These are phyloP conservation scores for Laticauda laticaudata DNA, from an alignment of 2,113 vertebrate genomes.

Conservation along the genomic window DNA sequence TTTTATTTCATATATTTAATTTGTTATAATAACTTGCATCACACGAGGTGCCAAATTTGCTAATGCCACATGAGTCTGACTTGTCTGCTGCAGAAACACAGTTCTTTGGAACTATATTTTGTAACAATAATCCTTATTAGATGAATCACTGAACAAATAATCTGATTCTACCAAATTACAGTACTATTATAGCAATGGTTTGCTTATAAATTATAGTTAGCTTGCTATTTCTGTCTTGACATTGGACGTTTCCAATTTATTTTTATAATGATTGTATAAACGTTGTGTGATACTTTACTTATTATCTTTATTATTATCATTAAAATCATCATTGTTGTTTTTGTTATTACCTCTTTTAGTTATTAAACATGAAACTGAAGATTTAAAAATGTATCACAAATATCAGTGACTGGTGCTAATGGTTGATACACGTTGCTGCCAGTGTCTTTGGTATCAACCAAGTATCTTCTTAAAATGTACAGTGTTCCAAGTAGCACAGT, in stretches of 20 bases:
- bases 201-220: background rate
- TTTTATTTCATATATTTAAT: background rate
- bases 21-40: background rate
- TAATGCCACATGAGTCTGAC: background rate
- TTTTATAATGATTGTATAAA: background rate
- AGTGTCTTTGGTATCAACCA: too few species aligned
- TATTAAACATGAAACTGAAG: too few species aligned
- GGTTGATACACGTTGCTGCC: too few species aligned
- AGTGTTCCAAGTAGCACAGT: too few species aligned
- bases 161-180: background rate
- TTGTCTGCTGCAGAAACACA: background rate
- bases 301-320: background rate
- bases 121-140: background rate
- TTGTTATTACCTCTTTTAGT: background rate
- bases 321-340: too few species aligned
- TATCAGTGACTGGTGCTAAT: too few species aligned
- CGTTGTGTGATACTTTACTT: background rate
- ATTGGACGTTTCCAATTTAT: background rate
- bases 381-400: too few species aligned
- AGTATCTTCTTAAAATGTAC: too few species aligned
- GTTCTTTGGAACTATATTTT: background rate
- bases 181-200: too few species aligned
- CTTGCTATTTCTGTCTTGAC: background rate
- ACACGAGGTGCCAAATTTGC: background rate
- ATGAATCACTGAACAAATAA: background rate